Evolutionary conservation across 2,113 vertebrate genomes (phyloP).

Genomic region (Phoxinus phoxinus): DNA sequence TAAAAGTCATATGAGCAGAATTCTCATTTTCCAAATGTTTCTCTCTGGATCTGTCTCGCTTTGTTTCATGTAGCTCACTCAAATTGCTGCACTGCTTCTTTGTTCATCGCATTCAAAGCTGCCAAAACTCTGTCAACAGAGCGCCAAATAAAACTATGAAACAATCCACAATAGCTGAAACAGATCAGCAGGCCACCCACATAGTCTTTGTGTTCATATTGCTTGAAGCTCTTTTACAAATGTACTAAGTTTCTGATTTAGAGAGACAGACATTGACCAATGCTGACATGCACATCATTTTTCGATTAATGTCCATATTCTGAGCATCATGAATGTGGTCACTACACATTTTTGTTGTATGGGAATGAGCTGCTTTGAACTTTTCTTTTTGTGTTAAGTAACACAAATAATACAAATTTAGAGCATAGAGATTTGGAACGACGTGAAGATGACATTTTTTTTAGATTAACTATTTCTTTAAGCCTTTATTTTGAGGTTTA

Average conservation of each 20-base stretch:
- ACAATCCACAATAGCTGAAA: slow-evolving; percentile 19
- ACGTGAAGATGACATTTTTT: no score
- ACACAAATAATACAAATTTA: no score
- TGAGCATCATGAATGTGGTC: background rate
- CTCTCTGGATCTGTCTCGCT: background rate
- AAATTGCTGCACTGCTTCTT: slow-evolving; percentile 11
- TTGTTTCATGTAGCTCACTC: background rate
- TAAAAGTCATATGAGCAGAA: background rate
- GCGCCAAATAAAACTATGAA: slow-evolving; percentile 20
- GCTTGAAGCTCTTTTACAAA: background rate
- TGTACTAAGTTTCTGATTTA: background rate
- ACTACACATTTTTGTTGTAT: background rate
- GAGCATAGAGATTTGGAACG: no score
- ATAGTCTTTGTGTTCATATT: background rate
- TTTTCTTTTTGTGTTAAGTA: no score
- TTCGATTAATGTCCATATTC: background rate
- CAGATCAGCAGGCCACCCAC: background rate
- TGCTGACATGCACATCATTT: background rate
- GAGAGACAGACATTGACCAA: background rate
- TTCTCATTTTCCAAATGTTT: slow-evolving; percentile 1
- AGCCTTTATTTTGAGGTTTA: no score
- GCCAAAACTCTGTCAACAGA: slow-evolving; percentile 6
- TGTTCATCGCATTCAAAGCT: slow-evolving; percentile 22
- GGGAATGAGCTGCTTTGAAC: no score
- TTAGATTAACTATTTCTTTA: no score